phyloP scores from a whole-genome alignment of 1,140 invertebrate species.

The Zaprionus tsacasi region DNA sequence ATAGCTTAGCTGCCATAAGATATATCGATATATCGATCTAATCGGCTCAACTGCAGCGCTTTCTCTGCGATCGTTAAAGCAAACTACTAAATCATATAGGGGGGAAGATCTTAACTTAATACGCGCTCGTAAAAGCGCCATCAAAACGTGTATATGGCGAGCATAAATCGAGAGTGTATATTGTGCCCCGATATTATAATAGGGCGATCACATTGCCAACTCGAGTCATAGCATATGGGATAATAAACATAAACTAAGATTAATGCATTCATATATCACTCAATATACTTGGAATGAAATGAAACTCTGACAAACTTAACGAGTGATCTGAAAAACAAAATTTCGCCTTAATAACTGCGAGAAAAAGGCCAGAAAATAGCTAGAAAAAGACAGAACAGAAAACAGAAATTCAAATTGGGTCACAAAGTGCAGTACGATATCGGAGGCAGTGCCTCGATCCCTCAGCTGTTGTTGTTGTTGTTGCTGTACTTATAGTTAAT shows the following conservation, averaged over 20 bases:
- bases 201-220: slow-evolving; percentile 49
- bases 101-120: slow-evolving; percentile 6
- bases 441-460: slow-evolving; percentile 11
- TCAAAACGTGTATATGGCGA: slow-evolving; percentile 55
- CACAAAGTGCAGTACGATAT: slow-evolving; percentile 65
- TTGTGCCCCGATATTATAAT: slow-evolving; percentile 23
- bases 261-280: slow-evolving; percentile 81
- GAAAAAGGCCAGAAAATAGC: slow-evolving; percentile 8
- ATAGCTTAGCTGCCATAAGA: background rate
- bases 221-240: background rate
- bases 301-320: slow-evolving; percentile 35
- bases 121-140: slow-evolving; percentile 48
- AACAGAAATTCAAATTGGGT: slow-evolving; percentile 67
- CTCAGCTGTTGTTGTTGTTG: slow-evolving; percentile 23
- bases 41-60: background rate
- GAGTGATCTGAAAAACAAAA: slow-evolving; percentile 45
- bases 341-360: slow-evolving; percentile 54
- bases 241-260: slow-evolving; percentile 80
- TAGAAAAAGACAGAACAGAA: slow-evolving; percentile 16
- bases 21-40: background rate
- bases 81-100: slow-evolving; percentile 7
- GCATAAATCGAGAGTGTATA: slow-evolving; percentile 49
- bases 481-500: slow-evolving; percentile 78
- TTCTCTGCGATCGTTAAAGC: background rate
- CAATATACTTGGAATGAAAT: slow-evolving; percentile 52